Evolutionary conservation across 2,797 vertebrate genomes (phyloP).

Genomic region (Chanos chanos): DNA sequence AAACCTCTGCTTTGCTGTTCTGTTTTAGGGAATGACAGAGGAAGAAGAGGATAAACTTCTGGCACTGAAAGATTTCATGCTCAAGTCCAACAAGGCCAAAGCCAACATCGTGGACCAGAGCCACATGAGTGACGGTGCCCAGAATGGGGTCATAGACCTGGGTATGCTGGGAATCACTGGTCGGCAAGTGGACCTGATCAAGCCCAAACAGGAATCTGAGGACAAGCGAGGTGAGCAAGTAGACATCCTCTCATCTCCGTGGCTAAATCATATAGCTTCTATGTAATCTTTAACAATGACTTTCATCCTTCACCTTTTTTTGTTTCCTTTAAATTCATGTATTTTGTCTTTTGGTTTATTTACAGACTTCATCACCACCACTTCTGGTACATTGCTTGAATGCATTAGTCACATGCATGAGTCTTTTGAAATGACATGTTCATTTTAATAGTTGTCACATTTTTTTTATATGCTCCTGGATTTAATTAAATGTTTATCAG

Average conservation of each 20-base stretch:
- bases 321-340: conserved; percentile 1
- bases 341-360: conserved; percentile 16
- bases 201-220: conserved; percentile 84
- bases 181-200: conserved; percentile 90
- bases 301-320: neutral
- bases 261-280: neutral
- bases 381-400: conserved; percentile 39
- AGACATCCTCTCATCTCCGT: neutral
- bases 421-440: conserved; percentile 25
- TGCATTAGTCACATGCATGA: conserved; percentile 16
- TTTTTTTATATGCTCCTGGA: no score
- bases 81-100: conserved; percentile 96
- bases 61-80: conserved; percentile 95
- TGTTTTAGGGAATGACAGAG: conserved; percentile 89
- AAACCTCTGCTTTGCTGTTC: neutral
- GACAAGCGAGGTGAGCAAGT: conserved; percentile 85
- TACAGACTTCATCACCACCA: conserved; percentile 39
- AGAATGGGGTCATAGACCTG: conserved; percentile 88
- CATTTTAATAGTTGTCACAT: no score
- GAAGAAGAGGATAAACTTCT: conserved; percentile 95
- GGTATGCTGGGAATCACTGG: conserved; percentile 82
- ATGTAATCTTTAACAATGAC: neutral
- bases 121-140: conserved; percentile 80
- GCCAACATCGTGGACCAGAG: conserved; percentile 92
- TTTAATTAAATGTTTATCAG: no score